Evolutionary conservation across 2,888 invertebrate species (phyloP).

Genomic region (Sturmia bella): DNA sequence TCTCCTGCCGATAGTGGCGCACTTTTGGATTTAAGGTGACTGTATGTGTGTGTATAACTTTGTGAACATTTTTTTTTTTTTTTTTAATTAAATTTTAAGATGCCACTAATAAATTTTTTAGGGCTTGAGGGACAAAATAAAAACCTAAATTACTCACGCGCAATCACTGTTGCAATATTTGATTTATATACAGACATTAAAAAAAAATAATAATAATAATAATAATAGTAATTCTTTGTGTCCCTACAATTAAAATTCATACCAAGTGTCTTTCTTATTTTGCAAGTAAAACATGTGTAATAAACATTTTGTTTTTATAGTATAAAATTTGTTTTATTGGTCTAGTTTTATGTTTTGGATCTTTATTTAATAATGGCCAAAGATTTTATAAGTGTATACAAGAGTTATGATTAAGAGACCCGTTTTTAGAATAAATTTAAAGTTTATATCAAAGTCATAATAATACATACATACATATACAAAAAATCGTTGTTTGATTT

Average conservation of each 20-base stretch:
- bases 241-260: not conserved
- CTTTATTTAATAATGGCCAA: conserved; percentile 70
- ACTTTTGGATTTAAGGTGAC: too few relatives aligned
- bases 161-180: conserved; percentile 47
- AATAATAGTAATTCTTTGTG: not conserved
- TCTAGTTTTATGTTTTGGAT: conserved; percentile 64
- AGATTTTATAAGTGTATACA: conserved; percentile 66
- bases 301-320: not conserved
- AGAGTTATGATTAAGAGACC: conserved; percentile 50
- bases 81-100: conserved; percentile 2
- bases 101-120: conserved; percentile 3
- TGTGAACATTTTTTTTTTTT: not conserved
- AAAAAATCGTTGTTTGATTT: not conserved
- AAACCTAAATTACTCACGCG: not conserved
- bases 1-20: too few relatives aligned
- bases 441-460: conserved; percentile 51
- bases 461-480: conserved; percentile 3
- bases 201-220: conserved; percentile 4
- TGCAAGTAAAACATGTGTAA: not conserved
- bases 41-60: not conserved
- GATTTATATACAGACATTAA: too few relatives aligned
- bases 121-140: not conserved
- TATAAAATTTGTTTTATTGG: conserved; percentile 29
- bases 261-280: conserved; percentile 40
- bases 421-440: conserved; percentile 65